Evolutionary conservation across 2,888 invertebrate genomes (phyloP).

Genomic region (Phrixothrix hirtus): DNA sequence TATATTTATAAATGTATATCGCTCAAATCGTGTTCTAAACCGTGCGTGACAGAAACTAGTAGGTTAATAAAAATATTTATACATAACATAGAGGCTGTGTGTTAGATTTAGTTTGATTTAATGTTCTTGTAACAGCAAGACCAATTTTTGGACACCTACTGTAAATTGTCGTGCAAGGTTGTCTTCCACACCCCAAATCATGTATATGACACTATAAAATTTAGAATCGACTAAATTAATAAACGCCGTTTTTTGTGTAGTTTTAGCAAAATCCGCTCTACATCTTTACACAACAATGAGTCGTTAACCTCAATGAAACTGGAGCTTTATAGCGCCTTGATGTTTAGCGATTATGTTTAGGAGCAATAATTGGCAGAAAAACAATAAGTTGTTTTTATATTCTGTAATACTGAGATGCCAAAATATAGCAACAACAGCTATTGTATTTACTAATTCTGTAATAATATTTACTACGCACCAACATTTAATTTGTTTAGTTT

Average conservation of each 20-base stretch:
- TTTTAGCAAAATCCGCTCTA: no score
- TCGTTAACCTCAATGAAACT: slow-evolving; percentile 35
- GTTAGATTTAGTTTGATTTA: slow-evolving; percentile 50
- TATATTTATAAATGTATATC: slow-evolving; percentile 55
- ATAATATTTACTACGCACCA: slow-evolving; percentile 20
- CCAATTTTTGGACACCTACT: slow-evolving; percentile 48
- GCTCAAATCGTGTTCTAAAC: slow-evolving; percentile 54
- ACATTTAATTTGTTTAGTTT: not conserved
- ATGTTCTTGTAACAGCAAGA: slow-evolving; percentile 48
- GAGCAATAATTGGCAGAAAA: slow-evolving; percentile 43
- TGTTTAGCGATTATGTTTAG: slow-evolving; percentile 47
- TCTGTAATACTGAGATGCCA: slow-evolving; percentile 36
- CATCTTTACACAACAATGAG: no score
- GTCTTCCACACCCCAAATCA: slow-evolving; percentile 42
- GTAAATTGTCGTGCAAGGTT: slow-evolving; percentile 39
- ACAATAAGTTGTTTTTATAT: slow-evolving; percentile 36
- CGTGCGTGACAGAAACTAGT: slow-evolving; percentile 36
- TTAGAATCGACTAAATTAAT: no score
- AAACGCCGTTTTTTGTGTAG: no score
- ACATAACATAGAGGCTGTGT: slow-evolving; percentile 57
- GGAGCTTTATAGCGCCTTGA: slow-evolving; percentile 45
- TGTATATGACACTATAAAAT: slow-evolving; percentile 31
- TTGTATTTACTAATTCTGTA: no score
- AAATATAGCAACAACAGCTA: slow-evolving; percentile 37
- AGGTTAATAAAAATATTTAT: slow-evolving; percentile 46